Percentiles rank a stretch among this genome's conserved stretches.
Conservation (phyloP, 2,888 invertebrate species). For the Mamestra brassicae region DNA sequence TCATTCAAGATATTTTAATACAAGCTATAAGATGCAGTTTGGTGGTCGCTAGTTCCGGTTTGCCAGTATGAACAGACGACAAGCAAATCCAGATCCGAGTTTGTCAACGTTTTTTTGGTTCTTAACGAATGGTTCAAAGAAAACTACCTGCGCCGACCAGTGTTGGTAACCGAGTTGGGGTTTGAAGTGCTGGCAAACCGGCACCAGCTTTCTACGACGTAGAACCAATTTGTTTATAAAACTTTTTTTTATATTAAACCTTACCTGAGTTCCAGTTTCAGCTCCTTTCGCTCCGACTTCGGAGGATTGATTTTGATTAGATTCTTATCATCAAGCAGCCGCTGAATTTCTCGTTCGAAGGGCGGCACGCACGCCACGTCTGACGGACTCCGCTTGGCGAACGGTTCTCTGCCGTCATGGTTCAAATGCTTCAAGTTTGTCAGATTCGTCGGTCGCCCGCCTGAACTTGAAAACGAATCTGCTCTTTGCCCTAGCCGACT, state of each 20-base stretch:
- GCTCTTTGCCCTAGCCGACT: slow-evolving; percentile 83
- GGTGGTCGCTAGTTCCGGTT: no score
- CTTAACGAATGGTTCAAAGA: no score
- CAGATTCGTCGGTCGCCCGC: slow-evolving; percentile 88
- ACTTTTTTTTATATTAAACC: slow-evolving; percentile 7
- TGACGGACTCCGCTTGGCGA: slow-evolving; percentile 86
- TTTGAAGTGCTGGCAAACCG: no score
- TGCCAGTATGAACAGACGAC: no score
- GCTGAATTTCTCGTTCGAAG: slow-evolving; percentile 95
- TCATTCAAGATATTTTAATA: not conserved
- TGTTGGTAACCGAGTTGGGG: no score
- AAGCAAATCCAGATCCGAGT: no score
- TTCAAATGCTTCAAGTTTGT: slow-evolving; percentile 90
- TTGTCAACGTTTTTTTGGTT: no score
- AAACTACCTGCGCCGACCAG: no score
- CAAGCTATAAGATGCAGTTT: no score
- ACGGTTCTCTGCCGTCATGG: slow-evolving; percentile 87
- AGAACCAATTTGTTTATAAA: no score
- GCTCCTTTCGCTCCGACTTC: slow-evolving; percentile 91
- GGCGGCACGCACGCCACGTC: slow-evolving; percentile 91
- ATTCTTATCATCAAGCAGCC: slow-evolving; percentile 94
- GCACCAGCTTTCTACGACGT: no score
- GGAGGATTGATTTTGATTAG: slow-evolving; percentile 91
- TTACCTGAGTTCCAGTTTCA: slow-evolving; percentile 91
- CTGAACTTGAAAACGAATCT: slow-evolving; percentile 89